Evolutionary conservation across 2,888 invertebrate species (phyloP).

Genomic region (Hirtodrosophila trivittata): DNA sequence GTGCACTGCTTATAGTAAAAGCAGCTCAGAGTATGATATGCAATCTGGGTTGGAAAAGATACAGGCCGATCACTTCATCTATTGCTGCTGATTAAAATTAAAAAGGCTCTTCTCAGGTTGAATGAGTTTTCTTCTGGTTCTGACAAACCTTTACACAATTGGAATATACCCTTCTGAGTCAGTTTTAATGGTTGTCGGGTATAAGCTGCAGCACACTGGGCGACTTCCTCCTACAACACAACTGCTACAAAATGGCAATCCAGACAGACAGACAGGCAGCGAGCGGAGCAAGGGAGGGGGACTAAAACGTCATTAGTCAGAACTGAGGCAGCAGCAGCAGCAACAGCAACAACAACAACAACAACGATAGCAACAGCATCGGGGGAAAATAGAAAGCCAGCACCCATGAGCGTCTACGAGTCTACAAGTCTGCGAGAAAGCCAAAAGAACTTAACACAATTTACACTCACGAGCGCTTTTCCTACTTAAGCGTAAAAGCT

Average conservation of each 20-base stretch:
- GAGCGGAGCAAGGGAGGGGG: conserved; percentile 10
- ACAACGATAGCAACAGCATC: conserved; percentile 6
- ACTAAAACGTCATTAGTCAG: conserved; percentile 67
- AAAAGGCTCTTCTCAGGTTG: no score
- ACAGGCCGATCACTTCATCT: no score
- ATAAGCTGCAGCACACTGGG: conserved; percentile 27
- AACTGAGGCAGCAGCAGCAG: conserved; percentile 40
- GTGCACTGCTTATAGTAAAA: no score
- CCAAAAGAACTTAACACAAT: conserved; percentile 78
- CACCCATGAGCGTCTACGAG: conserved; percentile 19
- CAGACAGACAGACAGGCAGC: conserved; percentile 10
- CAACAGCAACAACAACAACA: conserved; percentile 3
- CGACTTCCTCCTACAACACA: conserved; percentile 67
- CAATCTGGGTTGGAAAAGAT: no score
- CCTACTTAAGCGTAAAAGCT: conserved; percentile 67
- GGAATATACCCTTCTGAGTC: not conserved
- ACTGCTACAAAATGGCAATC: conserved; percentile 45
- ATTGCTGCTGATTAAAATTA: no score
- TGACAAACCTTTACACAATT: no score
- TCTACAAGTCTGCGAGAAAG: conserved; percentile 57
- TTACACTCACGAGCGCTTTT: conserved; percentile 74
- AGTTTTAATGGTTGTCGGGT: not conserved
- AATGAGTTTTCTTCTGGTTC: not conserved
- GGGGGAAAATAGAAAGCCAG: conserved; percentile 65
- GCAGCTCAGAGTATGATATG: no score